Base-by-base conservation (phyloP, 2,888 invertebrate species). In the Watsonalla cultraria region DNA sequence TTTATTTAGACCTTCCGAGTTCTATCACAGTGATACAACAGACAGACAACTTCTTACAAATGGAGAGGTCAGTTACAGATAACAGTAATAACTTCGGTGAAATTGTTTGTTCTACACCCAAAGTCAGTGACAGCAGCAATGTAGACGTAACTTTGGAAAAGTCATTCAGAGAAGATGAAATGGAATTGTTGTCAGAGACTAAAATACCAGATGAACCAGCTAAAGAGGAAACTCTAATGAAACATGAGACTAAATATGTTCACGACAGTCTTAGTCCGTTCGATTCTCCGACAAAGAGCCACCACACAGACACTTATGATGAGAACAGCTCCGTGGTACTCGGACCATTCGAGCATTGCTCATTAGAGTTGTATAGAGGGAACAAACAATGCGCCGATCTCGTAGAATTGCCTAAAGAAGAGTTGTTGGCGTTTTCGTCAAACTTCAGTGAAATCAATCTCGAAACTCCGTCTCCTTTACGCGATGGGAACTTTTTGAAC, bases 261-360 rank as follows among this genome's bases (percentile, higher is more conserved):
- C 76, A 80, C 4, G 87, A 90, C 11, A 78, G 63, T 13, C 53
- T 84, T 48, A 90, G 89, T 59, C 89, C 90, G 4, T 85, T 84
- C 55, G 90, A 90, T 61, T 90, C 90, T 37, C 89, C 89, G 0
- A 84, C 89, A 2, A 88, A 86, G 73, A 88, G 86, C 55, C 86
- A 82, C 56, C 90, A 78, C 52, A 91, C 81, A 6, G 90, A 90
- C 51, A 90, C 90, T 0, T 89, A 84, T 58, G 86, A 90, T 49
- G 89, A 89, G 68, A 86, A 91, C 68, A 89, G 90, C 55, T 90
- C 90, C n/a, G 92, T 93, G 6, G 92, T 93, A 9, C 65, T 93
- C 45, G 93, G 93, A 1, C 91, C 93, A 0, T 92, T 92, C 62
- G 92, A 92, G 61, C 92, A 92, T 64, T 92, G 90, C 64, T 84